phyloP scores from a whole-genome alignment of 2,113 vertebrate genomes.

The Girardinichthys multiradiatus region DNA sequence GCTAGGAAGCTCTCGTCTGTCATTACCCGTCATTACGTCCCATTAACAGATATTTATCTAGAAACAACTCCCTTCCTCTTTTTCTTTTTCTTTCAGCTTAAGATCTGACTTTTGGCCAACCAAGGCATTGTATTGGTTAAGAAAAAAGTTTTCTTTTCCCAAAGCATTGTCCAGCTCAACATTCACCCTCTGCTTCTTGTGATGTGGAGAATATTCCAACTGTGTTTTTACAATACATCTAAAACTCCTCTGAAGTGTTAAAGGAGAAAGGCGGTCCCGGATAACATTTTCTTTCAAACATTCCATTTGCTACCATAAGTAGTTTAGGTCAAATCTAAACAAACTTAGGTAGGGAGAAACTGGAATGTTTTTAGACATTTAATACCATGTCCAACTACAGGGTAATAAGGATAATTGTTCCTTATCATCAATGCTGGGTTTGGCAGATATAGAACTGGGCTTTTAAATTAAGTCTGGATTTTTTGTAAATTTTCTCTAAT shows the following conservation, averaged over 20 bases:
- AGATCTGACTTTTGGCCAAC: slow-evolving; percentile 36
- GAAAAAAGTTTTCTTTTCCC: slow-evolving; percentile 41
- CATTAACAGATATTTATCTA: slow-evolving; percentile 84
- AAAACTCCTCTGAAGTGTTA: neutral
- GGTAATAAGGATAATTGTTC: no score
- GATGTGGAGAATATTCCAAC: neutral
- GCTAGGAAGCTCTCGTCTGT: slow-evolving; percentile 80
- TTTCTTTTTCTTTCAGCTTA: slow-evolving; percentile 59
- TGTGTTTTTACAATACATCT: neutral
- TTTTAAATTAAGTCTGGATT: no score
- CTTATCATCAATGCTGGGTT: no score
- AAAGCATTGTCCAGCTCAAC: slow-evolving; percentile 45
- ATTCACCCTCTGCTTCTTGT: slow-evolving; percentile 20
- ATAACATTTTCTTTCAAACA: neutral
- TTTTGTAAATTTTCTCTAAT: no score
- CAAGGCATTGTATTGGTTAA: slow-evolving; percentile 66
- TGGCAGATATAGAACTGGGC: neutral
- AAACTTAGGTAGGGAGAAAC: neutral
- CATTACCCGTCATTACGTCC: slow-evolving; percentile 82
- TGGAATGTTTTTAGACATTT: neutral
- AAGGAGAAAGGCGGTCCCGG: neutral
- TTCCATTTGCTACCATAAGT: neutral
- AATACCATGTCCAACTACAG: no score
- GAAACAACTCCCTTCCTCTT: slow-evolving; percentile 78
- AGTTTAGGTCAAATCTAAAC: neutral